These are phyloP conservation scores for Parasteatoda tepidariorum DNA, from an alignment of 1,140 invertebrate genomes.

Conservation along the genomic window DNA sequence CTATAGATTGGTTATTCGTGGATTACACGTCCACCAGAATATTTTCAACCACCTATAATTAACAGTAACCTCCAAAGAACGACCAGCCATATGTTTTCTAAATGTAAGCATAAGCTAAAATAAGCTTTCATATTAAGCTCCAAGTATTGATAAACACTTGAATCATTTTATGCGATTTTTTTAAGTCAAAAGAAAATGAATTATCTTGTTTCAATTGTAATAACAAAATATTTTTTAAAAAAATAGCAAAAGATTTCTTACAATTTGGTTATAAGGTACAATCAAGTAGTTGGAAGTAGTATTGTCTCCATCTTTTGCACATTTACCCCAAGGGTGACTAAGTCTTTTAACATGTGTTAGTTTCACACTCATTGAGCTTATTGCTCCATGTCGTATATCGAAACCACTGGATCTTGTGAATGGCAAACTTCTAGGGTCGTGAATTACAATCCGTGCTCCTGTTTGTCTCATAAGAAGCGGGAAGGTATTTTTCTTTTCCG, in stretches of 20 bases:
- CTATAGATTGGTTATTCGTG: no score
- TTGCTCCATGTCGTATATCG: constrained; percentile 9
- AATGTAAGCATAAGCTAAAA: no score
- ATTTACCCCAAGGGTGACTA: constrained; percentile 6
- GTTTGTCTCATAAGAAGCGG: not conserved
- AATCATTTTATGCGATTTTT: no score
- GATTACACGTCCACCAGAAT: no score
- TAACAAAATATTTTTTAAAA: no score
- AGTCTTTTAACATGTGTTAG: constrained; percentile 12
- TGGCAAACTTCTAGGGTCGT: constrained; percentile 32
- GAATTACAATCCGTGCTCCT: constrained; percentile 11
- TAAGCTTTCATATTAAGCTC: no score
- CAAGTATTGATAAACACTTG: no score
- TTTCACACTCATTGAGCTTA: not conserved
- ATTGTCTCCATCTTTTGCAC: constrained; percentile 17
- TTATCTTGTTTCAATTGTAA: no score
- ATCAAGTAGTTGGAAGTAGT: not conserved
- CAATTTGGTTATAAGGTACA: constrained; percentile 27
- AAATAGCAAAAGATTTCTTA: not conserved
- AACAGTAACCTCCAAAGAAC: no score
- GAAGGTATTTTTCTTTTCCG: not conserved
- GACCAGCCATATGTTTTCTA: no score
- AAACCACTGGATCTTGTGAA: constrained; percentile 10
- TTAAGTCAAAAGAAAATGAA: no score
- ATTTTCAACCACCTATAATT: no score